These are phyloP conservation scores for Parapristionchus giblindavisi DNA, from an alignment of 2,888 invertebrate species.

Conservation along the genomic window DNA sequence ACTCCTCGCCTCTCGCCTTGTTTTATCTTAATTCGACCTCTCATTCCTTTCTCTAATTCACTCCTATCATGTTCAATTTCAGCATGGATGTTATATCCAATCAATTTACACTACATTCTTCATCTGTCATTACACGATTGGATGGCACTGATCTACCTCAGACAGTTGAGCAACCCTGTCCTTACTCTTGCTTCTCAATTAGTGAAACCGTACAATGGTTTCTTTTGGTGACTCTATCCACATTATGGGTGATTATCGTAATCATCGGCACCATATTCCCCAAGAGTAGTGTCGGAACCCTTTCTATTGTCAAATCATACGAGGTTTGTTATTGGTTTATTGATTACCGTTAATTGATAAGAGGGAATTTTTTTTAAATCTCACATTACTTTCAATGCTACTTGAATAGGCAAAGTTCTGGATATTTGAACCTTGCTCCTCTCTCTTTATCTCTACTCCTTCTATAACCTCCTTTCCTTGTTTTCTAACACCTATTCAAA, in stretches of 20 bases:
- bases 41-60: too few relatives aligned
- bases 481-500: too few relatives aligned
- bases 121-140: too few relatives aligned
- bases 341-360: not conserved
- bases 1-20: too few relatives aligned
- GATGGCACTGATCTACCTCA: too few relatives aligned
- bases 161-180: too few relatives aligned
- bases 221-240: slow-evolving; percentile 9
- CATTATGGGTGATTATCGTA: not conserved
- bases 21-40: too few relatives aligned
- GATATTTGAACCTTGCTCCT: not conserved
- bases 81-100: too few relatives aligned
- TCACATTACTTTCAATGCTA: not conserved
- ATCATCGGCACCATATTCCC: slow-evolving; percentile 3
- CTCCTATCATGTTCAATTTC: too few relatives aligned
- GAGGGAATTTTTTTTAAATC: too few relatives aligned
- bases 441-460: not conserved
- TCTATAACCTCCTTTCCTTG: not conserved
- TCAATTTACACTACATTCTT: too few relatives aligned
- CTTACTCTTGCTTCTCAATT: too few relatives aligned
- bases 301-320: slow-evolving; percentile 20
- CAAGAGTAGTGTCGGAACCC: slow-evolving; percentile 8
- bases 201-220: slow-evolving; percentile 13
- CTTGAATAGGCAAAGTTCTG: not conserved
- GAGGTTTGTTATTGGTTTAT: slow-evolving; percentile 9